These are phyloP conservation scores for Nomada fucata DNA, from an alignment of 2,888 invertebrate species.

Conservation along the genomic window DNA sequence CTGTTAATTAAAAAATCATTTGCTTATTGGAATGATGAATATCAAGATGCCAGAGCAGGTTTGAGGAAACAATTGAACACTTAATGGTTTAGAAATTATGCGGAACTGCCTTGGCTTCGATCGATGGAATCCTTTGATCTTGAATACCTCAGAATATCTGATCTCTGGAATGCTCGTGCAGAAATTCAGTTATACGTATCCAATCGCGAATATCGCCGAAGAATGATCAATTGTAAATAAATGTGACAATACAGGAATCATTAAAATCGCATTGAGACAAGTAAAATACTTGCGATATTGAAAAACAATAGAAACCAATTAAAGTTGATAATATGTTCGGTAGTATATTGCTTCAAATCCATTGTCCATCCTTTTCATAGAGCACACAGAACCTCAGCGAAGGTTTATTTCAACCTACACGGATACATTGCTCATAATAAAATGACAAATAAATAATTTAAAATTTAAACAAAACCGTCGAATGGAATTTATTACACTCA, in stretches of 20 bases:
- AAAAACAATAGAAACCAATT: too few species aligned
- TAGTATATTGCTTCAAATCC: too few species aligned
- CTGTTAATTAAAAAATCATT: background rate
- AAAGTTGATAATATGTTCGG: too few species aligned
- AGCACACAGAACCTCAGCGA: too few species aligned
- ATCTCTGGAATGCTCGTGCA: background rate
- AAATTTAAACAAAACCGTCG: too few species aligned
- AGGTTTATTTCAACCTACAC: too few species aligned
- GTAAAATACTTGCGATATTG: background rate
- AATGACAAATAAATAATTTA: too few species aligned
- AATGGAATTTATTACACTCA: too few species aligned
- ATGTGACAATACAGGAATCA: background rate
- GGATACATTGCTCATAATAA: too few species aligned
- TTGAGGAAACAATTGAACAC: background rate
- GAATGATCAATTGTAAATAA: background rate
- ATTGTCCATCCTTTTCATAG: too few species aligned
- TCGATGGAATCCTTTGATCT: slow-evolving; percentile 4
- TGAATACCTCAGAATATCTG: slow-evolving; percentile 5
- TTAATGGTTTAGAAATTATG: background rate
- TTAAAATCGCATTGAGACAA: background rate
- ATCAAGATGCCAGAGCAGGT: background rate
- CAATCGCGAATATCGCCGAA: background rate
- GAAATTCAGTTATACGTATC: slow-evolving; percentile 4
- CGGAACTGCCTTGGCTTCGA: background rate
- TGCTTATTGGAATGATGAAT: background rate